phyloP scores from a whole-genome alignment of 1,140 invertebrate genomes.

The Apolygus lucorum region DNA sequence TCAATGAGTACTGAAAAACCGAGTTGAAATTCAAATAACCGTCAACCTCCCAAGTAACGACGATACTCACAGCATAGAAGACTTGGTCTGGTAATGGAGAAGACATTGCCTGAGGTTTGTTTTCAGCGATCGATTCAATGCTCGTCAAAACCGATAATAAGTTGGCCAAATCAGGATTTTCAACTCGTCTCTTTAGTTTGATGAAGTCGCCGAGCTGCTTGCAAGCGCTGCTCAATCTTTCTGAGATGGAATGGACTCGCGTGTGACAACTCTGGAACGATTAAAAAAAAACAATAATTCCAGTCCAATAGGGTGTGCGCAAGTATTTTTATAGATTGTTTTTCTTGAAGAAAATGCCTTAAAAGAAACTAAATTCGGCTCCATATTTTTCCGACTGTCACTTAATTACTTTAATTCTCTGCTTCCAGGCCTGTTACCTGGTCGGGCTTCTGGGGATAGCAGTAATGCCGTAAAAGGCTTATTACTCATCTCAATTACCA shows the following conservation, averaged over 20 bases:
- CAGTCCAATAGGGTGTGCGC: neutral
- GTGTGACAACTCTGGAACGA: conserved; percentile 8
- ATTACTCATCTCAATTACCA: too few relatives aligned
- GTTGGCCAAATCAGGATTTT: conserved; percentile 10
- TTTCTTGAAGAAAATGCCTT: too few relatives aligned
- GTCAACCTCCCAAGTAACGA: too few relatives aligned
- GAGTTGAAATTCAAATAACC: too few relatives aligned
- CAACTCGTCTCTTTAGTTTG: conserved; percentile 18
- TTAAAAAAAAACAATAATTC: neutral
- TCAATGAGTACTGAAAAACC: too few relatives aligned
- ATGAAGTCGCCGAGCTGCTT: conserved; percentile 19
- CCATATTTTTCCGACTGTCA: too few relatives aligned
- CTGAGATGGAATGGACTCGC: neutral
- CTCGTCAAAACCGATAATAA: conserved; percentile 17
- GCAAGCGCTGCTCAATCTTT: conserved; percentile 17
- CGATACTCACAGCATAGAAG: neutral
- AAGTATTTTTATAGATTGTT: neutral
- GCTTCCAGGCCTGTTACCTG: too few relatives aligned
- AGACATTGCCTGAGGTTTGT: neutral
- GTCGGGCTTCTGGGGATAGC: too few relatives aligned
- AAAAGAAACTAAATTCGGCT: too few relatives aligned
- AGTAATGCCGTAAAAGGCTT: too few relatives aligned
- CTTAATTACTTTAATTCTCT: too few relatives aligned
- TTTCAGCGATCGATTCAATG: conserved; percentile 15
- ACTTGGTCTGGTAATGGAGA: conserved; percentile 1